Base-by-base conservation (phyloP, 1,140 invertebrate species). In the Charaxes varanes region DNA sequence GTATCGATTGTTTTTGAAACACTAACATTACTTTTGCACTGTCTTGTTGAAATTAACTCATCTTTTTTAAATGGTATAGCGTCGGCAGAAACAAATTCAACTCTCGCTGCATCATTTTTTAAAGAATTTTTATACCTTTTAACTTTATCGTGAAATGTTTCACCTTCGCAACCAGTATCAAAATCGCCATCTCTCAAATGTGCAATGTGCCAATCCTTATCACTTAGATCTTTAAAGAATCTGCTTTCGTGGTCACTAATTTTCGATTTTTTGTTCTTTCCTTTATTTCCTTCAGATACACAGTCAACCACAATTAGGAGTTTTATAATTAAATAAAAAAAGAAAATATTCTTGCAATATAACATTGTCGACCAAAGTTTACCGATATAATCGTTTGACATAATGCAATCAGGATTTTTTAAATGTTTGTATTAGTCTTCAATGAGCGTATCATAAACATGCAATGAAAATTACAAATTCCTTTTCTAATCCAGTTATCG, bases 11-110 rank as follows among this genome's bases (percentile, higher is more conserved):
- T 6, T 27, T 35, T 45, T 47, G n/a, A n/a, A n/a, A n/a, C n/a
- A n/a, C n/a, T n/a, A 13, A 36, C 7, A 31, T 44, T 50, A 10
- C 10, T 18, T 6, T 27, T 21, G 35, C 53, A 50, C 33, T 53
- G 41, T n/a, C 54, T 27, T 27, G 17, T 32, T 3, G 21, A 3
- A n/a, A n/a, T n/a, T 12, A 66, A 21, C 14, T 65, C 63, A 4
- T 36, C 27, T 28, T 54, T 30, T 21, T 64, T 48, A 7, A 61
- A 48, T 1, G 52, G 59, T 10, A 79, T 21, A 2, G 62, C 41
- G 13, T 68, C 49, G n/a, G 55, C 47, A 1, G 63, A 69, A 3
- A 79, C 71, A 31, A 53, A 79, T 24, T 76, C 43, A 1, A 79
- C 48, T n/a, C 53, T 28, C 0, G 61, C 44, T 1, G 47, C 62